Conservation (phyloP, 2,797 vertebrate genomes). For the Enteromius argenteus region DNA sequence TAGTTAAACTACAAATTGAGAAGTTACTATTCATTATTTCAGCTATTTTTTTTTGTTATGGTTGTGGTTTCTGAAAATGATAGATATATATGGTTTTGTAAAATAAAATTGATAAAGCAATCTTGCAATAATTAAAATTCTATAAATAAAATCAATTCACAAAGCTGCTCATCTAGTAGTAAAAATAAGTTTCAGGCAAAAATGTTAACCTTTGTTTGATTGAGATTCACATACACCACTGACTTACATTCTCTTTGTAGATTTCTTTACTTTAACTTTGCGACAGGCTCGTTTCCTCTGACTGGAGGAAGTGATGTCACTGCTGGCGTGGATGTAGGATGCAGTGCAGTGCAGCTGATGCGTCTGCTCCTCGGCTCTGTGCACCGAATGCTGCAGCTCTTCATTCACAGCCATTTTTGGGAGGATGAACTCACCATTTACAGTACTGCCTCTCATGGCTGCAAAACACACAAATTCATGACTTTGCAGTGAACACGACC, state of each 20-base stretch:
- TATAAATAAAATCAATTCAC: background rate
- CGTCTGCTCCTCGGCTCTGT: conserved; percentile 71
- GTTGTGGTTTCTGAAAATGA: too few species aligned
- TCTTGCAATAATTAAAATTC: background rate
- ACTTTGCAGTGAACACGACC: background rate
- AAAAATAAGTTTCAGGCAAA: background rate
- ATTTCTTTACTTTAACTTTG: conserved; percentile 80
- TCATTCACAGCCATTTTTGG: conserved; percentile 77
- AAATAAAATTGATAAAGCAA: background rate
- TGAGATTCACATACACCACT: background rate
- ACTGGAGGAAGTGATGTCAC: conserved; percentile 63
- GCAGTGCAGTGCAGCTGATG: conserved; percentile 61
- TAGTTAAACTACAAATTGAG: background rate
- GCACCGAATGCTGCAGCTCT: conserved; percentile 71
- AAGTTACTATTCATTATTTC: background rate
- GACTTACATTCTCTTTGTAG: conserved; percentile 79
- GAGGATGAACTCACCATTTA: conserved; percentile 69
- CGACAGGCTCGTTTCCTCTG: conserved; percentile 76
- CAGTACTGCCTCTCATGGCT: conserved; percentile 78
- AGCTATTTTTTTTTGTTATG: too few species aligned
- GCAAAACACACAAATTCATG: conserved; percentile 12
- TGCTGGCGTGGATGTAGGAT: conserved; percentile 51
- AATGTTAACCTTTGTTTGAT: background rate
- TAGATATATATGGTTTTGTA: too few species aligned
- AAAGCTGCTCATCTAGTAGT: background rate